These are phyloP conservation scores for Dilophus febrilis DNA, from an alignment of 2,888 invertebrate genomes.

Conservation along the genomic window DNA sequence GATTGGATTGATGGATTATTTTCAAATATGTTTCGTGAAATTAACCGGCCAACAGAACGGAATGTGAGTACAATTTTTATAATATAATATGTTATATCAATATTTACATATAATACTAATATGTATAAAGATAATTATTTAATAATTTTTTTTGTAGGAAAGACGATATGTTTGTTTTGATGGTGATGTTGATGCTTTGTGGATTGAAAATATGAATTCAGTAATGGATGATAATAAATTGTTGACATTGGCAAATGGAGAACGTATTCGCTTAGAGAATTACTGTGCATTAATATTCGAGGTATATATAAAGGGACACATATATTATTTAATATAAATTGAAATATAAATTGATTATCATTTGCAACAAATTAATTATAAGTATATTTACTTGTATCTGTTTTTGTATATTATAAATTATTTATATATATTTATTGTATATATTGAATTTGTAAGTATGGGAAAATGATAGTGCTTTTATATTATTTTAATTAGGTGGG, in stretches of 20 bases:
- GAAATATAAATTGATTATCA: neutral
- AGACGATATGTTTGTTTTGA: constrained; percentile 76
- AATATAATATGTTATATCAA: too few relatives aligned
- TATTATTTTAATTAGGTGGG: constrained; percentile 40
- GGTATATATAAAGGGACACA: constrained; percentile 25
- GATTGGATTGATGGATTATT: constrained; percentile 90
- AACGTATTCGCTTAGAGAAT: constrained; percentile 64
- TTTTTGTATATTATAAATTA: too few relatives aligned
- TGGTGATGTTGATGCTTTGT: constrained; percentile 84
- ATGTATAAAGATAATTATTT: too few relatives aligned
- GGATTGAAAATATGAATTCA: constrained; percentile 96
- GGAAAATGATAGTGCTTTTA: neutral
- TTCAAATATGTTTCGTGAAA: constrained; percentile 79
- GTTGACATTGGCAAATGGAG: constrained; percentile 78
- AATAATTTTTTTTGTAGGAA: constrained; percentile 32
- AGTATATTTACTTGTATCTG: too few relatives aligned
- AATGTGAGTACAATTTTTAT: constrained; percentile 21
- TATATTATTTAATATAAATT: constrained; percentile 1
- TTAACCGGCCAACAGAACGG: constrained; percentile 52
- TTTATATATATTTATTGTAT: neutral
- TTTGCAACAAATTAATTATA: too few relatives aligned
- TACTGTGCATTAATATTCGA: constrained; percentile 76
- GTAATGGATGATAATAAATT: constrained; percentile 92
- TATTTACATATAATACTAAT: too few relatives aligned
- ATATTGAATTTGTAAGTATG: neutral